phyloP scores from a whole-genome alignment of 2,113 vertebrate genomes.

The Clarias magur region DNA sequence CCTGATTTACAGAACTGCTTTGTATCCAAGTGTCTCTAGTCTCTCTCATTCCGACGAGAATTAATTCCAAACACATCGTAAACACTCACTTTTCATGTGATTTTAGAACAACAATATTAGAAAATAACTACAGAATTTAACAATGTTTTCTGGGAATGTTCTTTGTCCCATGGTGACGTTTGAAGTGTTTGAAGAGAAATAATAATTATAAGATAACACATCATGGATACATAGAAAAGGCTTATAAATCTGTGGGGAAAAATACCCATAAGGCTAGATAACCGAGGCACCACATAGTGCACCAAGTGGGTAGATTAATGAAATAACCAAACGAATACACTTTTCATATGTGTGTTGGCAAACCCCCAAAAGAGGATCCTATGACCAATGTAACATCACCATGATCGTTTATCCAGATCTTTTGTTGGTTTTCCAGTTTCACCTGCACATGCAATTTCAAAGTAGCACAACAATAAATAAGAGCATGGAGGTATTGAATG shows the following conservation, averaged over 20 bases:
- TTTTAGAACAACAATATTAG: not conserved
- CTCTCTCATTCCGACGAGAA: not conserved
- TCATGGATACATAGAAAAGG: not conserved
- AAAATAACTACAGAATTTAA: not conserved
- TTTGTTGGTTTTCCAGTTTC: constrained; percentile 4
- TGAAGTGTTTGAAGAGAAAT: not conserved
- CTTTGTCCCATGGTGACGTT: not conserved
- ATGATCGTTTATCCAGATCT: not conserved
- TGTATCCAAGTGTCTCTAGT: not conserved
- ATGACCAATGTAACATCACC: not conserved
- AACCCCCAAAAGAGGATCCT: constrained; percentile 37
- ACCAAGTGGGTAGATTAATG: constrained; percentile 31
- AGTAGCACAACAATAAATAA: constrained; percentile 32
- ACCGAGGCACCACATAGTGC: not conserved
- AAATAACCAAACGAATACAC: constrained; percentile 43
- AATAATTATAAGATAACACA: not conserved
- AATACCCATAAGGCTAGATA: not conserved
- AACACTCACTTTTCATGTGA: not conserved
- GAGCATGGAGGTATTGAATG: not conserved
- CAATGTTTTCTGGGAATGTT: not conserved
- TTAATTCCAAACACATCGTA: not conserved
- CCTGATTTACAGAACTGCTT: constrained; percentile 44
- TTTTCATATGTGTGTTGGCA: constrained; percentile 50
- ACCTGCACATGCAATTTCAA: not conserved
- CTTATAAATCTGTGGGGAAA: constrained; percentile 21